Conservation (phyloP, 2,797 vertebrate species). For the Artibeus jamaicensis region DNA sequence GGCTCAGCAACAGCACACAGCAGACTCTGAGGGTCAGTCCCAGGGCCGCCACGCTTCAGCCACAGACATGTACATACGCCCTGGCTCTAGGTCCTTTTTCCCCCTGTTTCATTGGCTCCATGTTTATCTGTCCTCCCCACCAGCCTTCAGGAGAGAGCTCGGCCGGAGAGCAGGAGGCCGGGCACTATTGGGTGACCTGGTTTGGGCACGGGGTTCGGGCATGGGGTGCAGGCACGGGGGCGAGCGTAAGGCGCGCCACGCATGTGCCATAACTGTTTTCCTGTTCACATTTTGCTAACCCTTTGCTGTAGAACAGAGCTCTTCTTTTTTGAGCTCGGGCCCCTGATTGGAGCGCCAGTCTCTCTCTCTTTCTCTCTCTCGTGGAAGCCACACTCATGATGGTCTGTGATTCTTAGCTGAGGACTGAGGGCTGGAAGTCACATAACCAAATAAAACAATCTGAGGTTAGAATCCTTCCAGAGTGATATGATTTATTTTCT, state of each 20-base stretch:
- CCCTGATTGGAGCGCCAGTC: too few relatives aligned
- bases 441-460: not conserved
- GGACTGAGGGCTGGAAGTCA: too few relatives aligned
- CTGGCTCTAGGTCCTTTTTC: accelerated
- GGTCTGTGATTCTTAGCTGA: too few relatives aligned
- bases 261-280: too few relatives aligned
- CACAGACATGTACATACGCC: accelerated
- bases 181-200: not conserved
- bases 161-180: not conserved
- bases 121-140: not conserved
- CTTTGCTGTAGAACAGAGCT: too few relatives aligned
- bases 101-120: not conserved
- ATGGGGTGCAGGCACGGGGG: too few relatives aligned
- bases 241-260: too few relatives aligned
- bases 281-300: too few relatives aligned
- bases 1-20: accelerated
- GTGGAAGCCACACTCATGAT: not conserved
- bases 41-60: accelerated
- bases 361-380: too few relatives aligned
- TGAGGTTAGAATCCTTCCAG: not conserved
- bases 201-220: not conserved
- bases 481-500: not conserved
- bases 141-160: not conserved
- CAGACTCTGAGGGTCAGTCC: not conserved
- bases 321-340: too few relatives aligned